These are phyloP conservation scores for Caenorhabditis virilis DNA, from an alignment of 2,888 invertebrate species.

Conservation along the genomic window DNA sequence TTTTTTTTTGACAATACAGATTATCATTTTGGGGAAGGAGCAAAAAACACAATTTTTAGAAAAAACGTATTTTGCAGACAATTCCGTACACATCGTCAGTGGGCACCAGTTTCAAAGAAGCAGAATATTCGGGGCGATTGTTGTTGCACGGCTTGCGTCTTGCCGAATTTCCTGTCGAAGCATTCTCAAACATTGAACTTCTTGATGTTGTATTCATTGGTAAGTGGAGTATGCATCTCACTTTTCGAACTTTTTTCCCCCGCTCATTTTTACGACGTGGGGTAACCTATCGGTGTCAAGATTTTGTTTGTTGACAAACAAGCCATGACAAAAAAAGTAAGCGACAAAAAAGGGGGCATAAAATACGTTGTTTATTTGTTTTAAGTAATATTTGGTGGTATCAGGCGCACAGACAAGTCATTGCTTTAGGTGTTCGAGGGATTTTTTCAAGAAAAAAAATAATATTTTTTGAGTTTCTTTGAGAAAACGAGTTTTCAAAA, in stretches of 20 bases:
- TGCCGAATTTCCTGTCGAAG: constrained; percentile 29
- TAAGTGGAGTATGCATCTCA: constrained; percentile 3
- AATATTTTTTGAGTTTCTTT: no score
- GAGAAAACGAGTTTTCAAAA: background rate
- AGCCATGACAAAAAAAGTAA: no score
- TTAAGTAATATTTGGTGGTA: no score
- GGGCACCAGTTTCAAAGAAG: constrained; percentile 31
- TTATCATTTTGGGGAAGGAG: background rate
- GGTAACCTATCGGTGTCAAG: no score
- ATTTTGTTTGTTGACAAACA: no score
- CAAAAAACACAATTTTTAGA: background rate
- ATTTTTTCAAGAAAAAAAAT: no score
- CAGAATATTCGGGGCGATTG: constrained; percentile 34
- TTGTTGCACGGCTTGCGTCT: constrained; percentile 30
- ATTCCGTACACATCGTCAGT: constrained; percentile 32
- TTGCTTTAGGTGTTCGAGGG: no score
- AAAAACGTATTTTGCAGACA: constrained; percentile 25
- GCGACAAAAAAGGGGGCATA: no score
- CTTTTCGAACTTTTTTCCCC: no score
- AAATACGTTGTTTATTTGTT: no score
- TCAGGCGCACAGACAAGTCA: no score
- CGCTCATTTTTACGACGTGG: no score
- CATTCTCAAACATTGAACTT: constrained; percentile 27
- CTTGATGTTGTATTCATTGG: constrained; percentile 36
- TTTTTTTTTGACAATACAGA: background rate